Percentiles rank a stretch among this genome's conserved stretches.
Evolutionary conservation across 2,113 vertebrate species (phyloP).

Genomic region (Macrotis lagotis): DNA sequence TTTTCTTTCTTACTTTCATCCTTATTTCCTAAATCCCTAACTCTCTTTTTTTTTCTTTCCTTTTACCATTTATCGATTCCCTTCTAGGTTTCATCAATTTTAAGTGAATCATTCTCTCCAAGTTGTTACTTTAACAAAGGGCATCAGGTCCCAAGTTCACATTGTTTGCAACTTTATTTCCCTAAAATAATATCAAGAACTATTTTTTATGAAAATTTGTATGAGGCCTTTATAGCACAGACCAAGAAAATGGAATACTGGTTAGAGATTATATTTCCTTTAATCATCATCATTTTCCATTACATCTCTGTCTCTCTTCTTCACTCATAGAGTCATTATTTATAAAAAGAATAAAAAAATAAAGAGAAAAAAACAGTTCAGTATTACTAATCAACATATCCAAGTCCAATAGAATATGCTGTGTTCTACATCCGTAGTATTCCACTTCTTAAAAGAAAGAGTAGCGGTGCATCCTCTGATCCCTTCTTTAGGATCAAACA

Average conservation of each 20-base stretch:
- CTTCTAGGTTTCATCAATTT: conserved; percentile 1
- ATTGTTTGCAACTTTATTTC: conserved; percentile 14
- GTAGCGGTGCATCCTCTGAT: not conserved
- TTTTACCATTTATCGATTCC: conserved; percentile 31
- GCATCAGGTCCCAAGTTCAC: conserved; percentile 16
- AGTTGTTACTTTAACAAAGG: conserved; percentile 10
- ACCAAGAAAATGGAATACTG: not conserved
- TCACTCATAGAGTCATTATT: not conserved
- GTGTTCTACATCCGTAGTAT: not conserved
- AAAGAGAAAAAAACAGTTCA: not conserved
- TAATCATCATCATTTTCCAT: not conserved
- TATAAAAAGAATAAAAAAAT: not conserved
- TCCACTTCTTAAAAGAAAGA: not conserved
- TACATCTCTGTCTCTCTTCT: not conserved
- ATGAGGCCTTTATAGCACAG: not conserved
- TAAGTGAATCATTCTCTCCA: conserved; percentile 1
- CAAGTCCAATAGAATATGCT: not conserved
- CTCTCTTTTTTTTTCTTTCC: not conserved
- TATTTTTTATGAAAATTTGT: conserved; percentile 13
- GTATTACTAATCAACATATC: not conserved
- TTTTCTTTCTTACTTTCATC: not conserved
- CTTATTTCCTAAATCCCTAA: not conserved
- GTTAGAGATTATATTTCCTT: not conserved
- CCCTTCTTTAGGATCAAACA: not conserved
- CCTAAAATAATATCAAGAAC: not conserved